Evolutionary conservation across 2,797 vertebrate genomes (phyloP).

Genomic region (Falco rusticolus): DNA sequence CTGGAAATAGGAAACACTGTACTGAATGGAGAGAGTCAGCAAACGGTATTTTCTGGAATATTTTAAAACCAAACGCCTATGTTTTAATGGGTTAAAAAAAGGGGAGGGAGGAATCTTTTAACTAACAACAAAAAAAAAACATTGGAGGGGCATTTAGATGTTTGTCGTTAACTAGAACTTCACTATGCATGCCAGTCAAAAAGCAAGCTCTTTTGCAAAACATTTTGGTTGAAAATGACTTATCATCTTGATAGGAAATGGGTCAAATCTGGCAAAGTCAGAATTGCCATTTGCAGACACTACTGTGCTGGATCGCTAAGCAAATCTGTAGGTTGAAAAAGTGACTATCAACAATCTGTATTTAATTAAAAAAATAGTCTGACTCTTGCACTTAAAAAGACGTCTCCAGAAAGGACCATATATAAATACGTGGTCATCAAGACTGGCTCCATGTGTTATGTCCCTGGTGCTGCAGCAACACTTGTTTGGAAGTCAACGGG

Average conservation of each 20-base stretch:
- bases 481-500: background rate
- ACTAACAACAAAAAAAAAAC: background rate
- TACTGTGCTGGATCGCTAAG: background rate
- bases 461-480: background rate
- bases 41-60: background rate
- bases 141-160: background rate
- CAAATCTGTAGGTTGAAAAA: background rate
- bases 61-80: background rate
- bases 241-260: background rate
- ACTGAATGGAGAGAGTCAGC: background rate
- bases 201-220: background rate
- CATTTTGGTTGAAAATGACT: background rate
- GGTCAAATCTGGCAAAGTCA: background rate
- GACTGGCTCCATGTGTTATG: background rate
- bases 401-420: background rate
- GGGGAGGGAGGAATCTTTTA: fast-evolving
- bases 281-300: background rate
- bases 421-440: background rate
- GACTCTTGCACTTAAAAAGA: background rate
- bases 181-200: background rate
- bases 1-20: background rate
- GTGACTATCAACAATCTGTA: background rate
- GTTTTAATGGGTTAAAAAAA: background rate
- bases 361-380: background rate
- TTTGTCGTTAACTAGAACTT: background rate